Conservation (phyloP, 1,140 invertebrate genomes). For the Drosophila bipectinata region DNA sequence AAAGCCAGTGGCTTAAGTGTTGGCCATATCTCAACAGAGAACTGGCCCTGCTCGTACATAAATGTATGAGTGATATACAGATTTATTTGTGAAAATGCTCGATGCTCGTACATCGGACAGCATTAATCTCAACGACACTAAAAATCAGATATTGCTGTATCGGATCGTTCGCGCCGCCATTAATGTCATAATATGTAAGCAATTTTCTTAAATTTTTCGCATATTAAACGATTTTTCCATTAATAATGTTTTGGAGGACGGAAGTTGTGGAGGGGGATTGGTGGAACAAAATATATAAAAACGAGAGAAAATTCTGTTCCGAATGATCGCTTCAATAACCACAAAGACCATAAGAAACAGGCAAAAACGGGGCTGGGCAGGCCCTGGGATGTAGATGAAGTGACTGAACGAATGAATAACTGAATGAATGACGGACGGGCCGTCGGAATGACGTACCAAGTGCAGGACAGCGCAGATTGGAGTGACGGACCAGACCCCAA, state of each 20-base stretch:
- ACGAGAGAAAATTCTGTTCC: constrained; percentile 73
- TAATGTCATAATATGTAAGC: constrained; percentile 79
- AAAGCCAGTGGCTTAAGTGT: constrained; percentile 69
- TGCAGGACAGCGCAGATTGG: constrained; percentile 37
- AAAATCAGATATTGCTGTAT: constrained; percentile 72
- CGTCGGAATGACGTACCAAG: constrained; percentile 34
- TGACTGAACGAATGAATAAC: constrained; percentile 57
- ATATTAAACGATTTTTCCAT: constrained; percentile 77
- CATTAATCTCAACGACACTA: constrained; percentile 81
- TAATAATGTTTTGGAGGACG: constrained; percentile 51
- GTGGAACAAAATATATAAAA: constrained; percentile 8
- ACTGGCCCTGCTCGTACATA: constrained; percentile 15
- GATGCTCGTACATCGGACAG: constrained; percentile 21
- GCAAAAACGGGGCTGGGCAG: constrained; percentile 17
- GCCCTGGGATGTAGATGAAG: constrained; percentile 1
- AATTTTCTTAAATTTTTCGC: constrained; percentile 81
- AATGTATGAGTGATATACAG: constrained; percentile 11
- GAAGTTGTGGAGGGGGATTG: not conserved
- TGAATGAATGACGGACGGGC: constrained; percentile 42
- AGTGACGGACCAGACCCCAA: constrained; percentile 33
- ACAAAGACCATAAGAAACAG: constrained; percentile 82
- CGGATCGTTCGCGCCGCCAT: constrained; percentile 58
- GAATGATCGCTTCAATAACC: constrained; percentile 83
- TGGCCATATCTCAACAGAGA: constrained; percentile 65
- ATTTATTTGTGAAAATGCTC: constrained; percentile 17